A percentile compares a stretch with the other conserved stretches of the same genome.
phyloP scores from a whole-genome alignment of 2,888 invertebrate genomes.

The Agrotis exclamationis region DNA sequence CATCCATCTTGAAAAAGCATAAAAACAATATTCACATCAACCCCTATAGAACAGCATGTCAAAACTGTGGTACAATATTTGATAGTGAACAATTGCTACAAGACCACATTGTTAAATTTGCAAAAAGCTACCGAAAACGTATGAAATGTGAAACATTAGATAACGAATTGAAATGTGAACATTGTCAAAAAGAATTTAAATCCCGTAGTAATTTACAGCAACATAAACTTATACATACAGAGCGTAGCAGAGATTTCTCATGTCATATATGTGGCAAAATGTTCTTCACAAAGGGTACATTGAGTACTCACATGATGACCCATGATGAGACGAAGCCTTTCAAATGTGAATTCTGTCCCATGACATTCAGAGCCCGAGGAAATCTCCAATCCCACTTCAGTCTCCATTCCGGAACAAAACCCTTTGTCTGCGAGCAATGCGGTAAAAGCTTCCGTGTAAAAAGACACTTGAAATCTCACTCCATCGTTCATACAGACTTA shows the following conservation, averaged over 20 bases:
- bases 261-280: constrained; percentile 88
- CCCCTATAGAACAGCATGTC: constrained; percentile 73
- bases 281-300: constrained; percentile 87
- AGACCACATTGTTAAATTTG: constrained; percentile 80
- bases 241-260: constrained; percentile 83
- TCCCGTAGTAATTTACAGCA: constrained; percentile 82
- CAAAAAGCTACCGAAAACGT: constrained; percentile 73
- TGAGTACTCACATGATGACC: constrained; percentile 84
- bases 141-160: constrained; percentile 70
- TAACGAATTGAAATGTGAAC: constrained; percentile 79
- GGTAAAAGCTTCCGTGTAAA: constrained; percentile 87
- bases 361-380: constrained; percentile 85
- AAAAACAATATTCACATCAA: constrained; percentile 71
- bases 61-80: constrained; percentile 80
- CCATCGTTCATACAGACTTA: constrained; percentile 86
- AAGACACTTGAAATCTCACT: constrained; percentile 87
- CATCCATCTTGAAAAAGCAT: constrained; percentile 78
- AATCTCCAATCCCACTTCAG: constrained; percentile 85
- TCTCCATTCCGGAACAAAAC: constrained; percentile 84
- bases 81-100: constrained; percentile 78
- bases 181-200: constrained; percentile 84
- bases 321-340: constrained; percentile 85
- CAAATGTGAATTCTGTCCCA: constrained; percentile 85
- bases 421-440: constrained; percentile 88
- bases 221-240: constrained; percentile 85